A percentile compares a stretch with the other conserved stretches of the same genome.
These are phyloP conservation scores for Amphibalanus amphitrite DNA, from an alignment of 1,140 invertebrate genomes.

Conservation along the genomic window DNA sequence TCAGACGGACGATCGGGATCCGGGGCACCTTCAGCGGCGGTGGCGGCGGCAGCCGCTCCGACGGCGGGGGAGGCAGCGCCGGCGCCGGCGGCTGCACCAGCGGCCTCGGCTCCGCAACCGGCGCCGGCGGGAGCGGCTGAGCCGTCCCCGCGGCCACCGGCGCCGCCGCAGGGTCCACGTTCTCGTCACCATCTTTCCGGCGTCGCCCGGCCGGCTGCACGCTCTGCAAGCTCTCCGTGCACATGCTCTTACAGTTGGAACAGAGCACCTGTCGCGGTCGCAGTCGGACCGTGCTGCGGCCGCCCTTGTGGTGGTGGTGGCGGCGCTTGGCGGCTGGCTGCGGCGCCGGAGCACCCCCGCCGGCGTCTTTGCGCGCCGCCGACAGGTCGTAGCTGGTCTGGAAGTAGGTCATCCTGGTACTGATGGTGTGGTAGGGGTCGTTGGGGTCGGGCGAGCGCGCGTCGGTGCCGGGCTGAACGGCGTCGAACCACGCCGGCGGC, in stretches of 20 bases:
- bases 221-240: constrained; percentile 1
- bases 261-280: neutral
- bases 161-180: neutral
- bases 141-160: too few species aligned
- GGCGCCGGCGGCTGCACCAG: too few species aligned
- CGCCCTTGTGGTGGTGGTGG: neutral
- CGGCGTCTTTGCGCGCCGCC: neutral
- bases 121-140: too few species aligned
- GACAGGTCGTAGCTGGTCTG: neutral
- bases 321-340: neutral
- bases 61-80: too few species aligned
- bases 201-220: neutral
- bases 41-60: too few species aligned
- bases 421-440: constrained; percentile 3
- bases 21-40: neutral
- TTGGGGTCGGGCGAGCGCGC: neutral
- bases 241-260: neutral
- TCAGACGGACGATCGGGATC: neutral
- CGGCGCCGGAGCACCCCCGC: neutral
- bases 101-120: too few species aligned
- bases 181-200: neutral
- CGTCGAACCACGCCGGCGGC: neutral
- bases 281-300: neutral
- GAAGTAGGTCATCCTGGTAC: constrained; percentile 1
- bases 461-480: neutral